Percentiles rank a stretch among this genome's conserved stretches.
phyloP scores from a whole-genome alignment of 2,113 vertebrate genomes.

The Rallus limicola region DNA sequence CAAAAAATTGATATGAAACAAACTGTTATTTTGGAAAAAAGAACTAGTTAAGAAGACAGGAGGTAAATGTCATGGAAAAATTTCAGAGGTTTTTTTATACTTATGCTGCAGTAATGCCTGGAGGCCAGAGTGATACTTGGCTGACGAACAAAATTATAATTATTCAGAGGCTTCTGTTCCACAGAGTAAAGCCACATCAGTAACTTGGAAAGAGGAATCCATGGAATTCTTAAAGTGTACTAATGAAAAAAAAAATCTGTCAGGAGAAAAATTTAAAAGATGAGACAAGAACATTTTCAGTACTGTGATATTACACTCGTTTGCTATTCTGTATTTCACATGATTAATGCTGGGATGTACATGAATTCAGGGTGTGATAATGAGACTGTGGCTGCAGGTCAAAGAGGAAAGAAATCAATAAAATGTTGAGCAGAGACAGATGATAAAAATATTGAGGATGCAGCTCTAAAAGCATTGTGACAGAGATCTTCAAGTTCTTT shows the following conservation, averaged over 20 bases:
- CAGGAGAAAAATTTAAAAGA: neutral
- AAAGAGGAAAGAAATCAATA: neutral
- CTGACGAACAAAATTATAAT: conserved; percentile 46
- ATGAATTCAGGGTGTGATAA: neutral
- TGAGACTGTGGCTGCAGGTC: neutral
- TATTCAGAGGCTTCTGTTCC: conserved; percentile 24
- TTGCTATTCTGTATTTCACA: neutral
- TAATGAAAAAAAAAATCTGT: neutral
- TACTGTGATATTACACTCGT: neutral
- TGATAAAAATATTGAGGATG: neutral
- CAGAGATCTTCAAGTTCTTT: neutral
- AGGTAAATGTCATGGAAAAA: conserved; percentile 4
- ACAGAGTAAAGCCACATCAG: neutral
- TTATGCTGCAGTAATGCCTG: neutral
- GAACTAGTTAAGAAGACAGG: neutral
- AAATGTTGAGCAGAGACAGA: neutral
- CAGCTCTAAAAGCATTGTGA: neutral
- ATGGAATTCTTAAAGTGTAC: neutral
- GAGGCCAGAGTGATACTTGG: conserved; percentile 25
- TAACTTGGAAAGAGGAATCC: neutral
- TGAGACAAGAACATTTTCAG: neutral
- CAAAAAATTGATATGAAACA: accelerated
- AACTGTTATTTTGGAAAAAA: neutral
- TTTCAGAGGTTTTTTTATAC: neutral
- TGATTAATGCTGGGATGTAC: neutral